phyloP scores from a whole-genome alignment of 2,797 vertebrate genomes.

The Enteromius mattozi region DNA sequence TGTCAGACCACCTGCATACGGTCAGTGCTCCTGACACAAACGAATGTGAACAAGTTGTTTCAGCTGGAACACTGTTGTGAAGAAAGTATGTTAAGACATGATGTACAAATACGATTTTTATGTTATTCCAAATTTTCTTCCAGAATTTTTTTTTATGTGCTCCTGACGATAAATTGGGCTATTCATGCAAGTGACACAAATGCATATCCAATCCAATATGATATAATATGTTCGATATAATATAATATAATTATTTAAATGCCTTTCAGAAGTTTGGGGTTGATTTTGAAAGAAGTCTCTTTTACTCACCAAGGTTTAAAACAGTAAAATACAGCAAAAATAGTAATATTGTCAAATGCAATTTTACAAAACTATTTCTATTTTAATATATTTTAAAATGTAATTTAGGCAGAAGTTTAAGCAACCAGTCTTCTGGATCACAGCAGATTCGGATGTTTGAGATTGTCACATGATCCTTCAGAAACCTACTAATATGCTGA shows the following conservation, averaged over 20 bases:
- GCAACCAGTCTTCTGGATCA: not conserved
- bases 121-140: not conserved
- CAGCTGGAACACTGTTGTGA: not conserved
- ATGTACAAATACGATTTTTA: not conserved
- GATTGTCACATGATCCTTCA: not conserved
- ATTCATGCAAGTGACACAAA: not conserved
- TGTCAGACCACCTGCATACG: conserved; percentile 3
- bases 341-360: not conserved
- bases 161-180: not conserved
- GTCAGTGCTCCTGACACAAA: conserved; percentile 7
- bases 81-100: not conserved
- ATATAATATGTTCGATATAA: not conserved
- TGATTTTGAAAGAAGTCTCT: not conserved
- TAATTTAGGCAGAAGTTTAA: not conserved
- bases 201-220: not conserved
- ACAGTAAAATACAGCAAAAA: not conserved
- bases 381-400: not conserved
- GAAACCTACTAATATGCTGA: not conserved
- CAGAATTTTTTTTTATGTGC: not conserved
- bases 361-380: not conserved
- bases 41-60: not conserved
- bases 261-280: not conserved
- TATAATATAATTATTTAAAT: not conserved
- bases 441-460: no score
- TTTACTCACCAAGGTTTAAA: not conserved